phyloP scores from a whole-genome alignment of 2,113 vertebrate species.

The Gavialis gangeticus region DNA sequence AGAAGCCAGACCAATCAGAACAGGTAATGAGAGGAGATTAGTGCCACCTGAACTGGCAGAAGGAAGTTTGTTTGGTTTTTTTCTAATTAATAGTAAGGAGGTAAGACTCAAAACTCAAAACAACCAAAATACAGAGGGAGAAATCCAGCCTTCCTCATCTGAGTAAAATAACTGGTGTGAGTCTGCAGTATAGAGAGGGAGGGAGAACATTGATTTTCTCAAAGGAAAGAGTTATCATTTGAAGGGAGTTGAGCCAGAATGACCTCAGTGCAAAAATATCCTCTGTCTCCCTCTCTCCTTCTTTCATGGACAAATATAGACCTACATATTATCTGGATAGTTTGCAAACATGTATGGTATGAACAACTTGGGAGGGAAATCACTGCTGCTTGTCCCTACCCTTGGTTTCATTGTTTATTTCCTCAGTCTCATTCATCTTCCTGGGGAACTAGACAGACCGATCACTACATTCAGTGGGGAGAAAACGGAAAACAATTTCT shows the following conservation, averaged over 20 bases:
- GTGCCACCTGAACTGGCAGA: neutral
- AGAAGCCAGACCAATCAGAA: neutral
- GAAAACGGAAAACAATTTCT: no score
- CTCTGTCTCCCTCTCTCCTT: constrained; percentile 26
- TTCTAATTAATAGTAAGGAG: neutral
- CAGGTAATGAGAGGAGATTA: neutral
- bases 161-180: neutral
- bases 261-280: constrained; percentile 71
- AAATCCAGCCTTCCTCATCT: neutral
- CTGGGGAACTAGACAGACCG: no score
- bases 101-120: neutral
- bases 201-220: constrained; percentile 48
- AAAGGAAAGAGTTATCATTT: constrained; percentile 57
- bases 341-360: constrained; percentile 51
- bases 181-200: neutral
- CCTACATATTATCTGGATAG: constrained; percentile 26
- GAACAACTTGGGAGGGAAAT: constrained; percentile 48
- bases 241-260: constrained; percentile 51
- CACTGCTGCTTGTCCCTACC: constrained; percentile 6
- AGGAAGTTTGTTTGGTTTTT: neutral
- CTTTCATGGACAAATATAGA: constrained; percentile 68
- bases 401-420: neutral
- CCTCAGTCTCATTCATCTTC: neutral
- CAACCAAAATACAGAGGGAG: neutral
- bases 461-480: no score